Base-by-base conservation (phyloP, 1,140 invertebrate species). In the Spodoptera frugiperda region DNA sequence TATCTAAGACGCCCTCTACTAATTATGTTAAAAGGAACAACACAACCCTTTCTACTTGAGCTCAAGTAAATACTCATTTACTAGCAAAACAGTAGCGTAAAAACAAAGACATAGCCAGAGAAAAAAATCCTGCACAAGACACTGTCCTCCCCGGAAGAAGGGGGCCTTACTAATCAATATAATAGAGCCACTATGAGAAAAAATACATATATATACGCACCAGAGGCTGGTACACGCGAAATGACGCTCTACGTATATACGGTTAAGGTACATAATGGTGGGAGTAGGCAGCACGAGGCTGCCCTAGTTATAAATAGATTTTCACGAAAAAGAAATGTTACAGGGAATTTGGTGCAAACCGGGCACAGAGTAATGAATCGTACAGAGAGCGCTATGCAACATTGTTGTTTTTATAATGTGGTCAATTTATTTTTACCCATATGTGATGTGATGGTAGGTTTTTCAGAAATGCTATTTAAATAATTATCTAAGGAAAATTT, bases 251-350 rank as follows among this genome's bases (percentile, higher is more conserved):
- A 80, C 74, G 67, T 33, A 44, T 61, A 78, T 84, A 84, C 65
- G 73, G 78, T 49, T 59, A 79, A 78, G 51, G 55, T 84, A 63
- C 51, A 79, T 63, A 84, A 81, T 70, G 15, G 76, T 46, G 51
- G 51, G 15, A 61, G 74, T 19, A 10, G 59, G 30, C 63, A 77
- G 82, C 84, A 83, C 87, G 85, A 86, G 86, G 85, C 88, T 88
- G 91, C 88, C 90, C 91, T 93, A 92, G 89, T 93, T 93, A 93
- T 93, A 93, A 93, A 93, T 93, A 93, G 92, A 93, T 93, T 93
- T 93, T 92, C 89, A 92, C 92, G 91, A 92, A 93, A 93, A 93
- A 93, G 92, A 93, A 93, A 93, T 91, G 92, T 93, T 93, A 91
- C 91, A 89, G 91, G 89, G 91, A 91, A 90, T 92, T 91, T 88